Conservation (phyloP, 2,113 vertebrate genomes). For the Carassius carassius region DNA sequence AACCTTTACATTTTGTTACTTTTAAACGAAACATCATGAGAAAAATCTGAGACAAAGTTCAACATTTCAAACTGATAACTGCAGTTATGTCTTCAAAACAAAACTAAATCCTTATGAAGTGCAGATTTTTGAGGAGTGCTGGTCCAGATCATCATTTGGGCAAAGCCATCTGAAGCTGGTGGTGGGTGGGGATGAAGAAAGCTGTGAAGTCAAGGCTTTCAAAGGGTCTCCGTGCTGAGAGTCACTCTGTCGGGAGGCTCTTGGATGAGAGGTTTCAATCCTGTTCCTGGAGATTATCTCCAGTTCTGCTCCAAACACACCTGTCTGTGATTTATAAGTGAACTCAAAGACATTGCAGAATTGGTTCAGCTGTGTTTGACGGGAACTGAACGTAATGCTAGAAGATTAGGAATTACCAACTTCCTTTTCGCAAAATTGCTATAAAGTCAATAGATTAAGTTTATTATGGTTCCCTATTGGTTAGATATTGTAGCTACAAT, state of each 20-base stretch:
- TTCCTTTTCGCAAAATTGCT: background rate
- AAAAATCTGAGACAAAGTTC: background rate
- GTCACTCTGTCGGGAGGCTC: constrained; percentile 1
- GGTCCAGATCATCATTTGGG: background rate
- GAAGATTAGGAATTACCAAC: background rate
- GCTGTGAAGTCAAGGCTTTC: constrained; percentile 10
- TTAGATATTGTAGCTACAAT: background rate
- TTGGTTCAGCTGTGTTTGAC: background rate
- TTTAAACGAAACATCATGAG: background rate
- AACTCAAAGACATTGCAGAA: background rate
- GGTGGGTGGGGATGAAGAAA: constrained; percentile 4
- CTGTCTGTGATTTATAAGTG: background rate
- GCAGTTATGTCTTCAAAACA: background rate
- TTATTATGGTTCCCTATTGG: background rate
- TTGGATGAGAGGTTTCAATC: background rate
- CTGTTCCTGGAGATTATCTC: background rate
- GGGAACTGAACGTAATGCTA: background rate
- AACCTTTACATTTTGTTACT: background rate
- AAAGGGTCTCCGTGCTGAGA: constrained; percentile 4
- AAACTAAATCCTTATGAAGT: background rate
- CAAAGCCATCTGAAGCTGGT: background rate
- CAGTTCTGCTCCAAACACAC: background rate
- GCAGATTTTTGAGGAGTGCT: background rate
- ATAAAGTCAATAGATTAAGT: background rate
- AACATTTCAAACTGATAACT: background rate